These are phyloP conservation scores for Dipodomys stephensi DNA, from an alignment of 2,113 vertebrate species.

Conservation along the genomic window DNA sequence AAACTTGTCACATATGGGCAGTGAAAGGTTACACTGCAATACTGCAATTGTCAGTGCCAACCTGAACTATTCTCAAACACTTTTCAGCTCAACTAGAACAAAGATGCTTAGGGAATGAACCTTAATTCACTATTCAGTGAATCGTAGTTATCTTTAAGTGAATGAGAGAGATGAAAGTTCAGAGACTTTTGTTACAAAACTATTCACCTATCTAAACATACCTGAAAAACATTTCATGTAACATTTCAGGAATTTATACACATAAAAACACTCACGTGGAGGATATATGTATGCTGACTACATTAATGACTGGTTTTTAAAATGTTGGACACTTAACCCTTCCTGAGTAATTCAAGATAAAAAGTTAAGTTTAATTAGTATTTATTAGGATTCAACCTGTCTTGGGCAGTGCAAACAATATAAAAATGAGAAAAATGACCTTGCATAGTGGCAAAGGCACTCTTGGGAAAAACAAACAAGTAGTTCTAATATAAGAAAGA, in stretches of 20 bases:
- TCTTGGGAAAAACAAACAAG: background rate
- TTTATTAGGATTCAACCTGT: background rate
- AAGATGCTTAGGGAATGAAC: background rate
- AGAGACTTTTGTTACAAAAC: background rate
- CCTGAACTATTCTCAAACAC: background rate
- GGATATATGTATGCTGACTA: background rate
- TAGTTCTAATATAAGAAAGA: conserved; percentile 22
- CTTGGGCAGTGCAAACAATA: background rate
- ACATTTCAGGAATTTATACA: background rate
- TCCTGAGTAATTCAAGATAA: background rate
- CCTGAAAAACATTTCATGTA: background rate
- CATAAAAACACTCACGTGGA: background rate
- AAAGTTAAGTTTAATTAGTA: conserved; percentile 23
- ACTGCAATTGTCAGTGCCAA: background rate
- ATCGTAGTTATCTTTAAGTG: background rate
- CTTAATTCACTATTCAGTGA: background rate
- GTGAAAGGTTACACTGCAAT: background rate
- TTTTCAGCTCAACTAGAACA: background rate
- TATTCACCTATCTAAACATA: background rate
- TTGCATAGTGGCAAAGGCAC: background rate
- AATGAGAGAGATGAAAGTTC: background rate
- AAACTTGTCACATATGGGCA: no score
- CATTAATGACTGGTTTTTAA: background rate
- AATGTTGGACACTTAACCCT: conserved; percentile 17
- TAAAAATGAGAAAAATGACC: background rate